Conservation (phyloP, 2,113 vertebrate genomes). For the Aegotheles bennettii region DNA sequence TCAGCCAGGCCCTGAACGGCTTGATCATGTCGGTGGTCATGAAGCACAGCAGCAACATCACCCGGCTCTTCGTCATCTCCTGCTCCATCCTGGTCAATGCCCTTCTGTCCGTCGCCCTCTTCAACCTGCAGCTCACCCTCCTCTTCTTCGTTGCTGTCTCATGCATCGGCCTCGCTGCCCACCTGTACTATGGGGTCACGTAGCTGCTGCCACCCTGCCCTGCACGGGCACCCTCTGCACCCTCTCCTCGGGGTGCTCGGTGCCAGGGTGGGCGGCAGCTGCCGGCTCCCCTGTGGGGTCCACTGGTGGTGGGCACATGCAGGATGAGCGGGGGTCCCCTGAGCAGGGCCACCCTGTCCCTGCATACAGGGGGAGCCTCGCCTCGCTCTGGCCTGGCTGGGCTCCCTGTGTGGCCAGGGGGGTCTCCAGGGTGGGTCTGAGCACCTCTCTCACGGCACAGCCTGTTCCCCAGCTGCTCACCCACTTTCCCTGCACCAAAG, state of each 20-base stretch:
- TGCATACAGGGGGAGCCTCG: background rate
- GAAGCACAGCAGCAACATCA: slow-evolving; percentile 93
- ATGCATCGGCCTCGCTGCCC: slow-evolving; percentile 82
- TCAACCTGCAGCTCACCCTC: slow-evolving; percentile 84
- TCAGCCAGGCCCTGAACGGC: slow-evolving; percentile 87
- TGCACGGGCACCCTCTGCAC: no score
- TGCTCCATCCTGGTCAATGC: slow-evolving; percentile 91
- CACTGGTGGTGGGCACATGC: no score
- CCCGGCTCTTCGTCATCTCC: slow-evolving; percentile 91
- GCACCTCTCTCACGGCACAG: rapidly evolving
- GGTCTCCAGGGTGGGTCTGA: rapidly evolving
- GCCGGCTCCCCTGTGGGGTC: no score
- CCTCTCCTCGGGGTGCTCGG: background rate
- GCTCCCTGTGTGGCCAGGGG: rapidly evolving
- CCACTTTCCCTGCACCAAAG: background rate
- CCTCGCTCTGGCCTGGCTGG: background rate
- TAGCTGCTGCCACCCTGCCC: slow-evolving; percentile 16
- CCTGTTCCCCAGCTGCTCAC: background rate
- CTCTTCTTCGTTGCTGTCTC: slow-evolving; percentile 79
- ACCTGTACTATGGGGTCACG: slow-evolving; percentile 81
- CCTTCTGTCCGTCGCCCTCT: slow-evolving; percentile 78
- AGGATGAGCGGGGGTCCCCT: no score
- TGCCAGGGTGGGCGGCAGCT: no score
- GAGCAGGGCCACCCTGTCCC: background rate
- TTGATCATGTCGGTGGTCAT: slow-evolving; percentile 92